Percentiles rank a stretch among this genome's conserved stretches.
These are phyloP conservation scores for Copidosoma floridanum DNA, from an alignment of 1,140 invertebrate genomes.

Conservation along the genomic window DNA sequence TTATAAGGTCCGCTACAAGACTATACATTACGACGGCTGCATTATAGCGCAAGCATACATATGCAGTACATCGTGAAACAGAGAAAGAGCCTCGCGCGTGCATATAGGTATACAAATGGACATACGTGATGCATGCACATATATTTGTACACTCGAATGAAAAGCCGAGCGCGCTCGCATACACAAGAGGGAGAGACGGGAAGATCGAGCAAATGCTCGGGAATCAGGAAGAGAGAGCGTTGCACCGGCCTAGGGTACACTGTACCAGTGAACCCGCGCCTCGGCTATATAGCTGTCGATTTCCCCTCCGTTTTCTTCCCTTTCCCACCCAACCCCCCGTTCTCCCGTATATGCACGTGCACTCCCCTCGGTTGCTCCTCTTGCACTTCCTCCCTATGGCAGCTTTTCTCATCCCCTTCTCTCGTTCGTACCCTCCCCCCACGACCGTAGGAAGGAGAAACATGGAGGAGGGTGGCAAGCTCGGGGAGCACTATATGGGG, in stretches of 20 bases:
- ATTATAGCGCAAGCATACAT: constrained; percentile 17
- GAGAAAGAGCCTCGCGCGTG: background rate
- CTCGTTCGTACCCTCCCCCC: no score
- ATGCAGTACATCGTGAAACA: constrained; percentile 5
- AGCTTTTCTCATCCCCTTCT: no score
- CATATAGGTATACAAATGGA: no score
- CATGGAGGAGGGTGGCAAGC: no score
- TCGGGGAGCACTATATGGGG: no score
- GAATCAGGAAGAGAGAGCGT: constrained; percentile 56
- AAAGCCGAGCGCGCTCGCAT: background rate
- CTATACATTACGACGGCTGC: constrained; percentile 11
- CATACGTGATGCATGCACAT: no score
- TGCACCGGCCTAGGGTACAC: constrained; percentile 54
- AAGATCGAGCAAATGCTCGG: constrained; percentile 8
- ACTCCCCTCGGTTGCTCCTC: no score
- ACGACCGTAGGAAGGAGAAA: background rate
- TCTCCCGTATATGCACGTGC: no score
- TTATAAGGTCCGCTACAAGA: no score
- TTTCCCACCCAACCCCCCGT: background rate
- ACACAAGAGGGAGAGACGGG: background rate
- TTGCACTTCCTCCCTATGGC: no score
- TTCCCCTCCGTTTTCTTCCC: constrained; percentile 2
- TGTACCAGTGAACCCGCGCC: constrained; percentile 55
- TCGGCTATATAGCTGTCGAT: constrained; percentile 15
- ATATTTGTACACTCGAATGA: background rate